Evolutionary conservation across 2,888 invertebrate species (phyloP).

Genomic region (Deilephila porcellus): DNA sequence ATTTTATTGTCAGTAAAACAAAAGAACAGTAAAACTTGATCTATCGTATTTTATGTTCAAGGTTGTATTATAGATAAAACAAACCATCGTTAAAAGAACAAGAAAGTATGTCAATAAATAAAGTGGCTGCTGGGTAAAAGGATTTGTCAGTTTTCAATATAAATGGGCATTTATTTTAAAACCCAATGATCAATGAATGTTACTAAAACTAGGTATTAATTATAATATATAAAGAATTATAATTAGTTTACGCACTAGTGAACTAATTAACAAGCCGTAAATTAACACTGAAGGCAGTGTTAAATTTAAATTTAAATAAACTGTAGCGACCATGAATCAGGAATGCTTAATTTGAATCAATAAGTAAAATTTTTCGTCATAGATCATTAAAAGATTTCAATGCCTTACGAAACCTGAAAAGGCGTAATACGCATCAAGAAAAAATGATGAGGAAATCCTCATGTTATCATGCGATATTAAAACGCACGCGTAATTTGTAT

Average conservation of each 20-base stretch:
- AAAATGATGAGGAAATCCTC: neutral
- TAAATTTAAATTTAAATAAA: no score
- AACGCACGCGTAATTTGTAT: neutral
- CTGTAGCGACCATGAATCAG: no score
- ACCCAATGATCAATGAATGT: neutral
- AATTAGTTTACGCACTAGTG: slow-evolving; percentile 48
- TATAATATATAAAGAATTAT: slow-evolving; percentile 37
- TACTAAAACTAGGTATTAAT: neutral
- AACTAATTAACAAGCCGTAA: slow-evolving; percentile 44
- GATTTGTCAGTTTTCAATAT: neutral
- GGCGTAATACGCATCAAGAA: neutral
- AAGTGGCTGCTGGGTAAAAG: neutral
- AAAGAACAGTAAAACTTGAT: neutral
- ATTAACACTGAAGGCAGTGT: slow-evolving; percentile 42
- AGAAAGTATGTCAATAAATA: neutral
- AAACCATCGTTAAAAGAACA: neutral
- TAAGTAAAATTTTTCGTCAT: neutral
- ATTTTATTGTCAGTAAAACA: neutral
- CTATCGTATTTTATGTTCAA: slow-evolving; percentile 1
- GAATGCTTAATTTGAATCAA: no score
- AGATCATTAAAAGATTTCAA: neutral
- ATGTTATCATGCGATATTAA: slow-evolving; percentile 17
- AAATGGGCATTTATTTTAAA: neutral
- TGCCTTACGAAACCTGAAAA: neutral
- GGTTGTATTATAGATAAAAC: neutral